Conservation (phyloP, 2,888 invertebrate genomes). For the Nephrotoma guestfalica region DNA sequence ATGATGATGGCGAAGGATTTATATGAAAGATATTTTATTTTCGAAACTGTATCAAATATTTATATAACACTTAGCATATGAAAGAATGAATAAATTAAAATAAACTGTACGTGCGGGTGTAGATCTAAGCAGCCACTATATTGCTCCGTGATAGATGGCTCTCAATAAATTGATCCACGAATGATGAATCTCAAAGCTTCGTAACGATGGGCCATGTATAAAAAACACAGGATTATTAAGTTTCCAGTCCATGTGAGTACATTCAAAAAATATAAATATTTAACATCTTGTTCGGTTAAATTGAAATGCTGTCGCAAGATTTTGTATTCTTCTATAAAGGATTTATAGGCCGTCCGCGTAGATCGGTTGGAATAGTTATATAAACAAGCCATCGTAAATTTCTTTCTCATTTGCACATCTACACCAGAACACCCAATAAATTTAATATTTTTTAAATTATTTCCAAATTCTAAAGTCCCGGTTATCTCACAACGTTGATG, state of each 20-base stretch:
- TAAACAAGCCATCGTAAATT: background rate
- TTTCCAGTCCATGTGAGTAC: background rate
- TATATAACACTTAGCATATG: background rate
- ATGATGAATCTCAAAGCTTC: background rate
- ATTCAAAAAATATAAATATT: too few species aligned
- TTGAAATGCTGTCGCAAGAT: background rate
- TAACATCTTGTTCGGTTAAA: too few species aligned
- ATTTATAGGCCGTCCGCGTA: background rate
- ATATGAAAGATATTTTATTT: background rate
- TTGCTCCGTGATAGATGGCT: background rate
- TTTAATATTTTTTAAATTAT: too few species aligned
- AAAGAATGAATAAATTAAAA: background rate
- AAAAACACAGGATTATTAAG: background rate
- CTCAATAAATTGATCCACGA: background rate
- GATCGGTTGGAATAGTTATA: background rate
- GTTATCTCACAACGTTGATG: too few species aligned
- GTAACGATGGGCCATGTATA: background rate
- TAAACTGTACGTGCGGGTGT: too few species aligned
- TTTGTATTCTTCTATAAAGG: too few species aligned
- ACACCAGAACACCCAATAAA: too few species aligned
- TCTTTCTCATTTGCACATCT: too few species aligned
- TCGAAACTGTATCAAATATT: background rate
- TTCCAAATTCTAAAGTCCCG: too few species aligned
- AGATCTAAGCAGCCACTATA: too few species aligned
- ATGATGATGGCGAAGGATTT: background rate